Evolutionary conservation across 2,113 vertebrate species (phyloP).

Genomic region (Melanostigma gelatinosum): DNA sequence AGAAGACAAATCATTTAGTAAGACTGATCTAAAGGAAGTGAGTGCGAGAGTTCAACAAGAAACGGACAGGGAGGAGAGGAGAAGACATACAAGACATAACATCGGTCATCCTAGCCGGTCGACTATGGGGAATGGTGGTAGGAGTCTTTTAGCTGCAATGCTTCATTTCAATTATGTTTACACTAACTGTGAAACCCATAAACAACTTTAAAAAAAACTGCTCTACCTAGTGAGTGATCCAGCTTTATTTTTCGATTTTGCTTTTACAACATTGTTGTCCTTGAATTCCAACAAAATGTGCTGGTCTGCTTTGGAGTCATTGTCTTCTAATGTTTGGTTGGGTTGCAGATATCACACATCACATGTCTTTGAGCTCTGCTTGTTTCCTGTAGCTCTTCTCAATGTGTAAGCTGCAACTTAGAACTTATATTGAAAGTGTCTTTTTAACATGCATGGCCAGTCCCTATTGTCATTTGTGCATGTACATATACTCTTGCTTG

Average conservation of each 20-base stretch:
- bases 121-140: conserved; percentile 74
- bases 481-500: not conserved
- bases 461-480: not conserved
- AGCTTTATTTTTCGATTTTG: not conserved
- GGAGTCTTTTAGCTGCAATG: conserved; percentile 36
- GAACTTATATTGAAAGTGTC: not conserved
- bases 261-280: not conserved
- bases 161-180: conserved; percentile 4
- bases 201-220: not conserved
- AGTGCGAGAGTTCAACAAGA: not conserved
- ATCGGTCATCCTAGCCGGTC: not conserved
- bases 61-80: conserved; percentile 13
- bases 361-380: not conserved
- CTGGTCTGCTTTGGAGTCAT: not conserved
- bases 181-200: not conserved
- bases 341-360: not conserved
- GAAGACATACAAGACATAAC: conserved; percentile 11
- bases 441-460: not conserved
- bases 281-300: not conserved
- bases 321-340: not conserved
- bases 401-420: not conserved
- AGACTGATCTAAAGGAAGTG: not conserved
- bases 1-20: conserved; percentile 10
- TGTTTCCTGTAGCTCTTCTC: not conserved
- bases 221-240: not conserved